A percentile compares a stretch with the other conserved stretches of the same genome.
These are phyloP conservation scores for Brachypalpus laphriformis DNA, from an alignment of 2,888 invertebrate species.

Conservation along the genomic window DNA sequence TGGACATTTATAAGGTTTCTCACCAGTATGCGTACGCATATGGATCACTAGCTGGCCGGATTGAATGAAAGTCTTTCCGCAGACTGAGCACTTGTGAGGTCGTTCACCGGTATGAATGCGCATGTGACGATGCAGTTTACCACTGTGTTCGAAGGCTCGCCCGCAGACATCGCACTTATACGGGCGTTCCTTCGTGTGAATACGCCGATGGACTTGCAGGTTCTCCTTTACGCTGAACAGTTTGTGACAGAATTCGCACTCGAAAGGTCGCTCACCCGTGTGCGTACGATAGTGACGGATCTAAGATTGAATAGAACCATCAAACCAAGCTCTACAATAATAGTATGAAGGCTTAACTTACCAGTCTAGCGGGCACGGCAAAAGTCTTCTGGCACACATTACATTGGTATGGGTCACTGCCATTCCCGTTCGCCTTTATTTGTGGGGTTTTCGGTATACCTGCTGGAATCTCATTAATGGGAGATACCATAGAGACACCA, in stretches of 20 bases:
- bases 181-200: constrained; percentile 95
- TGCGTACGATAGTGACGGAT: constrained; percentile 93
- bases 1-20: constrained; percentile 93
- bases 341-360: constrained; percentile 78
- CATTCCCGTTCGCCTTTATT: constrained; percentile 79
- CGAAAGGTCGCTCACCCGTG: constrained; percentile 95
- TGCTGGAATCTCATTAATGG: constrained; percentile 77
- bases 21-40: constrained; percentile 93
- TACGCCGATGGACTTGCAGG: constrained; percentile 93
- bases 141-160: constrained; percentile 94
- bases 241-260: constrained; percentile 96
- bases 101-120: constrained; percentile 94
- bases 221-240: constrained; percentile 97
- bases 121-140: constrained; percentile 94
- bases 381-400: constrained; percentile 96
- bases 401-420: constrained; percentile 91
- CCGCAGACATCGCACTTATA: constrained; percentile 95
- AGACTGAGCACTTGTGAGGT: constrained; percentile 94
- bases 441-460: constrained; percentile 81
- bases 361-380: constrained; percentile 93
- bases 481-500: constrained; percentile 54
- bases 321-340: neutral
- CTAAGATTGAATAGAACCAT: constrained; percentile 74
- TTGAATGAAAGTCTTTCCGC: constrained; percentile 95
- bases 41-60: constrained; percentile 96